A percentile compares a stretch with the other conserved stretches of the same genome.
Conservation (phyloP, 2,113 vertebrate genomes). For the Coracopsis vasa region DNA sequence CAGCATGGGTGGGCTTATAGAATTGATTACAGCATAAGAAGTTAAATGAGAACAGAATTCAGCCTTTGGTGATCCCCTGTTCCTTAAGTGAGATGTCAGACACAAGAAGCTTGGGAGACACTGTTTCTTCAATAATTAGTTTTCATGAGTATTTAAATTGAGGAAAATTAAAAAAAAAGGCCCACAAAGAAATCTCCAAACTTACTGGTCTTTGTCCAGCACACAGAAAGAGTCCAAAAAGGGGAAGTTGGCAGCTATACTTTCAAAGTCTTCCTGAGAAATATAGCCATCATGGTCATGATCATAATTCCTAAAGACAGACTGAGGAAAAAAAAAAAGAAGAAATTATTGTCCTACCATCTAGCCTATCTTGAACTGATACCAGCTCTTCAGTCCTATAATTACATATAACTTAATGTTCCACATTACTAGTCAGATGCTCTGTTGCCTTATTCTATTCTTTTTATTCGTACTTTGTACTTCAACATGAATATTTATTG, state of each 20-base stretch:
- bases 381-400: background rate
- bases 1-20: background rate
- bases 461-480: background rate
- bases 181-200: background rate
- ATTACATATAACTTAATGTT: background rate
- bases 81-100: background rate
- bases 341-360: background rate
- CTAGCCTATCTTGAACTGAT: background rate
- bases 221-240: conserved; percentile 98
- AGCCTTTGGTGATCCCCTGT: background rate
- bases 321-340: conserved; percentile 75
- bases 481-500: background rate
- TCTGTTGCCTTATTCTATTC: background rate
- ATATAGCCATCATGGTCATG: conserved; percentile 95
- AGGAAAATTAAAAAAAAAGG: background rate
- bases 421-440: background rate
- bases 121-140: background rate
- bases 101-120: background rate
- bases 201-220: conserved; percentile 98
- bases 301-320: conserved; percentile 97
- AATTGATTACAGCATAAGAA: background rate
- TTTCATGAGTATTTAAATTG: background rate
- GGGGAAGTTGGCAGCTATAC: conserved; percentile 94
- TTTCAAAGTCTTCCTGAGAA: conserved; percentile 97
- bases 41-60: background rate